phyloP scores from a whole-genome alignment of 2,113 vertebrate genomes.

The Marmota monax region DNA sequence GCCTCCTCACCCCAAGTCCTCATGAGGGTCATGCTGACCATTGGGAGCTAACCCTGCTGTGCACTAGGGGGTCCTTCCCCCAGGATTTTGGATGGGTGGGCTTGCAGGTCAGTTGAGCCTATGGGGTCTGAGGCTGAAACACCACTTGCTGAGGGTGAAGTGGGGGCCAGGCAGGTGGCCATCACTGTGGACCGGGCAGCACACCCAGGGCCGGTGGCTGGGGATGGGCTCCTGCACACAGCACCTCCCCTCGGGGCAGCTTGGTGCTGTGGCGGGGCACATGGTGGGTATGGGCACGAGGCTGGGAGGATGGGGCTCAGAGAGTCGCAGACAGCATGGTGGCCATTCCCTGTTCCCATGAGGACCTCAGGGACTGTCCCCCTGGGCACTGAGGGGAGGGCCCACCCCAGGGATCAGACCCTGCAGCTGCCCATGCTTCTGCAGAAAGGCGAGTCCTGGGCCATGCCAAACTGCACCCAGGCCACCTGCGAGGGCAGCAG shows the following conservation, averaged over 20 bases:
- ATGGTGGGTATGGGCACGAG: no score
- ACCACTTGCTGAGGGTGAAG: accelerated
- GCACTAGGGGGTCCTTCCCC: accelerated
- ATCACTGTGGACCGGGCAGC: accelerated
- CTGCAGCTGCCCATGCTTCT: neutral
- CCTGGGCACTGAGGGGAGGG: accelerated
- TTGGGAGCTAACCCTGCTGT: accelerated
- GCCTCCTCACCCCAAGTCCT: neutral
- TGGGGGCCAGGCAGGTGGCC: accelerated
- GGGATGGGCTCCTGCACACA: accelerated
- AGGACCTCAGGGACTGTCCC: no score
- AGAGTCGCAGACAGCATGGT: accelerated
- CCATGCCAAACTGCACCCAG: constrained; percentile 91
- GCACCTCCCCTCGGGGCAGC: accelerated
- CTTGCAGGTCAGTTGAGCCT: accelerated
- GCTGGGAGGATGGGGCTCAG: accelerated
- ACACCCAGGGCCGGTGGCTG: accelerated
- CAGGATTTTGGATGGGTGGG: accelerated
- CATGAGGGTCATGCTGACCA: accelerated
- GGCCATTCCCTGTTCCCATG: neutral
- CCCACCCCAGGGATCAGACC: accelerated
- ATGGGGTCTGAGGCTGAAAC: no score
- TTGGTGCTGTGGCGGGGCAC: accelerated
- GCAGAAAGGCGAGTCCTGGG: constrained; percentile 92
- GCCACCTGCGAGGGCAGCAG: constrained; percentile 92